These are phyloP conservation scores for Neoaliturus tenellus DNA, from an alignment of 2,888 invertebrate species.

Conservation along the genomic window DNA sequence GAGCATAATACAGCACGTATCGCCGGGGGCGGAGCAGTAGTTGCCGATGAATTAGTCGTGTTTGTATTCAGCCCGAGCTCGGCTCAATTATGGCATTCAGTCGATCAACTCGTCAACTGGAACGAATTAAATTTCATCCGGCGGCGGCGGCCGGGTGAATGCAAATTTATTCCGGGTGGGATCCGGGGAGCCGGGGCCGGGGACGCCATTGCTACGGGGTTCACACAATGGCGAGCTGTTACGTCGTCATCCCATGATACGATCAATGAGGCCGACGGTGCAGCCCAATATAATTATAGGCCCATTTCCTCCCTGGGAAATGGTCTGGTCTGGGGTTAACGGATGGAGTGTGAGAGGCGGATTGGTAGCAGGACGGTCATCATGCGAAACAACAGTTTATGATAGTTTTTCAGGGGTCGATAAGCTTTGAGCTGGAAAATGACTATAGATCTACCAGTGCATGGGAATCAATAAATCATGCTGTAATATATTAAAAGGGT, in stretches of 20 bases:
- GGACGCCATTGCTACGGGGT: slow-evolving; percentile 14
- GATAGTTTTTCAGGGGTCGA: too few species aligned
- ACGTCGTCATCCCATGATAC: slow-evolving; percentile 35
- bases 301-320: slow-evolving; percentile 1
- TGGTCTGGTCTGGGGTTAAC: neutral
- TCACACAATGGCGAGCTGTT: slow-evolving; percentile 19
- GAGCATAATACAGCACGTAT: neutral
- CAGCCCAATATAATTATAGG: neutral
- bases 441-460: too few species aligned
- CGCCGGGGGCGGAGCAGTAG: neutral
- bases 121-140: slow-evolving; percentile 56
- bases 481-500: too few species aligned
- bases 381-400: too few species aligned
- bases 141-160: slow-evolving; percentile 37
- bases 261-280: slow-evolving; percentile 28
- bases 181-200: slow-evolving; percentile 10
- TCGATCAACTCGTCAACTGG: slow-evolving; percentile 51
- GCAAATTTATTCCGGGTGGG: slow-evolving; percentile 50
- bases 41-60: slow-evolving; percentile 23
- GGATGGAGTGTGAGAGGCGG: too few species aligned
- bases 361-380: too few species aligned
- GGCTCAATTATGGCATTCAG: slow-evolving; percentile 39
- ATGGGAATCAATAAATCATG: too few species aligned
- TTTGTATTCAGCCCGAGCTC: slow-evolving; percentile 32
- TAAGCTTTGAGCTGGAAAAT: too few species aligned